Evolutionary conservation across 2,113 vertebrate species (phyloP).

Genomic region (Apeltes quadracus): DNA sequence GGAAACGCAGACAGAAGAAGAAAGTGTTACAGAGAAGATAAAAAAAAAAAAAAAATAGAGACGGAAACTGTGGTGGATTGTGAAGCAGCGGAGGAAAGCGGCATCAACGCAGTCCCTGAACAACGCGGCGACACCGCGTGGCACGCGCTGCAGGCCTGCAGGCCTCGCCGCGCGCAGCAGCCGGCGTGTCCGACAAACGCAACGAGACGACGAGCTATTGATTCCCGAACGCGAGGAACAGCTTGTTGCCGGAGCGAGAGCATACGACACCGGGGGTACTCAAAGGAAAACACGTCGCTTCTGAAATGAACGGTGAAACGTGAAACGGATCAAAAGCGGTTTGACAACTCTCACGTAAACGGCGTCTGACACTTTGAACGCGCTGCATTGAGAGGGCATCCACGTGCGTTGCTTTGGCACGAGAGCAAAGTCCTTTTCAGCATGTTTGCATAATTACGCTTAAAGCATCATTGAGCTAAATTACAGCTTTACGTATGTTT

Average conservation of each 20-base stretch:
- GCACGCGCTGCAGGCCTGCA: too few relatives aligned
- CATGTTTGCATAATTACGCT: not conserved
- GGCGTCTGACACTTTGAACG: constrained; percentile 4
- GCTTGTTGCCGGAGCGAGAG: constrained; percentile 30
- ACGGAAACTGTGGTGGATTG: constrained; percentile 30
- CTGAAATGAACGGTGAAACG: not conserved
- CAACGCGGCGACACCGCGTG: constrained; percentile 24
- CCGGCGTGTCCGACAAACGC: constrained; percentile 30
- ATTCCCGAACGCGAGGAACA: constrained; percentile 48
- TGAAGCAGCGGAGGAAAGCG: constrained; percentile 18
- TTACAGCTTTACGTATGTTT: not conserved
- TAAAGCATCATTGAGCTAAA: not conserved
- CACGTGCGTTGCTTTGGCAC: not conserved
- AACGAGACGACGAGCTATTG: constrained; percentile 55
- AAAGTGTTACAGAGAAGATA: not conserved
- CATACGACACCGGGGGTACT: constrained; percentile 15
- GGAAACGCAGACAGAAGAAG: constrained; percentile 25
- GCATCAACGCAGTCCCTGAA: constrained; percentile 54
- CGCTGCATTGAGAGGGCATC: not conserved
- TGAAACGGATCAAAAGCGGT: constrained; percentile 1
- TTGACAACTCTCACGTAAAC: not conserved
- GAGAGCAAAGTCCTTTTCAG: too few relatives aligned
- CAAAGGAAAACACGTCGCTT: constrained; percentile 10
- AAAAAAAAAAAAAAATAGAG: not conserved
- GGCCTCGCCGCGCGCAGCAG: constrained; percentile 19